Conservation (phyloP, 1,140 invertebrate species). For the Papilio polyxenes region DNA sequence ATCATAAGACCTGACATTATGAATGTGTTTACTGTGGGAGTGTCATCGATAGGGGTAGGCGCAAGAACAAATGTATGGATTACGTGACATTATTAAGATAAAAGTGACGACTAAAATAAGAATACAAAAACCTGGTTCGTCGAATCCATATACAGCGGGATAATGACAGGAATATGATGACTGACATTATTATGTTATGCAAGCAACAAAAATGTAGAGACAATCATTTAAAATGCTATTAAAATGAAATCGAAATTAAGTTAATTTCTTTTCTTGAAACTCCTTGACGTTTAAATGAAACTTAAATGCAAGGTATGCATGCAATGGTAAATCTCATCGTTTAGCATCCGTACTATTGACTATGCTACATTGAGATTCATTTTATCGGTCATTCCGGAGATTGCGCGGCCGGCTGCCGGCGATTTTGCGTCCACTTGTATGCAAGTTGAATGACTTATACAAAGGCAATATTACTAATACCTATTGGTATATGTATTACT, state of each 20-base stretch:
- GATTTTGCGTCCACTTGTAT: constrained; percentile 6
- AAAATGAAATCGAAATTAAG: not conserved
- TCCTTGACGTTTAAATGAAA: not conserved
- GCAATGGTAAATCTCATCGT: not conserved
- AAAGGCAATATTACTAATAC: constrained; percentile 11
- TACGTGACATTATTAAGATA: too few species aligned
- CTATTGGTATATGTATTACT: not conserved
- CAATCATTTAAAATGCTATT: too few species aligned
- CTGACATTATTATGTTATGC: too few species aligned
- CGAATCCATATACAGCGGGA: too few species aligned
- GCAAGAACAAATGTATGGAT: too few species aligned
- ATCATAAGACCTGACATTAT: too few species aligned
- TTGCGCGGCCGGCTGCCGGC: constrained; percentile 6
- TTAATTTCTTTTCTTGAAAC: not conserved
- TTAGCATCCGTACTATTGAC: not conserved
- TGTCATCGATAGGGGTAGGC: too few species aligned
- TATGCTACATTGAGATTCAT: constrained; percentile 13
- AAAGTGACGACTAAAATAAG: too few species aligned
- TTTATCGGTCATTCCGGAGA: constrained; percentile 25
- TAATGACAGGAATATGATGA: too few species aligned
- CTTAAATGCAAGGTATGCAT: not conserved
- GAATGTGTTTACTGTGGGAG: too few species aligned
- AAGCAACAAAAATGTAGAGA: too few species aligned
- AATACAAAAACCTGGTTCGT: too few species aligned
- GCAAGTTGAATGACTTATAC: not conserved